Percentiles rank a stretch among this genome's conserved stretches.
phyloP scores from a whole-genome alignment of 1,140 invertebrate genomes.

The Drosophila funebris region DNA sequence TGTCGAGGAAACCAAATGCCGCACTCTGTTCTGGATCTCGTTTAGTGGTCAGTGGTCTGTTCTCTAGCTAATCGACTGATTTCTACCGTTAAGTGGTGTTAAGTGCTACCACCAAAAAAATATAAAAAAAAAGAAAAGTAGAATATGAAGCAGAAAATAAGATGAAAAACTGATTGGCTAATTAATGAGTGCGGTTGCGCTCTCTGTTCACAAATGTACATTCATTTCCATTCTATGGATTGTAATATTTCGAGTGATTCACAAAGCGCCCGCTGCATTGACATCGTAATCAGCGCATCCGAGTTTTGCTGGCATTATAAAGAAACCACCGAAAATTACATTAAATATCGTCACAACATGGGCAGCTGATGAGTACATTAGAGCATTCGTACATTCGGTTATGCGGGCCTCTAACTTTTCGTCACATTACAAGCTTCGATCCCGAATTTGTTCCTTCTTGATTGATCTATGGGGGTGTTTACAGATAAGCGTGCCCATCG shows the following conservation, averaged over 20 bases:
- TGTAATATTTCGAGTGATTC: conserved; percentile 34
- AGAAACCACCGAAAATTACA: conserved; percentile 35
- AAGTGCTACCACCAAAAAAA: conserved; percentile 46
- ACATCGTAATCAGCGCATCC: conserved; percentile 23
- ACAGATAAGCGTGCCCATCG: neutral
- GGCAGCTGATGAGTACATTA: conserved; percentile 58
- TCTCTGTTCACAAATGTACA: conserved; percentile 26
- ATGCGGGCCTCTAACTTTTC: conserved; percentile 58
- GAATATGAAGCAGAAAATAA: conserved; percentile 27
- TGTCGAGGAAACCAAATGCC: neutral
- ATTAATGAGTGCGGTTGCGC: conserved; percentile 32
- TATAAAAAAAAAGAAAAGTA: neutral
- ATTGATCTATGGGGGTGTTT: conserved; percentile 53
- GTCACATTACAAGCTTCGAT: conserved; percentile 38
- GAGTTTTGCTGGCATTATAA: conserved; percentile 65
- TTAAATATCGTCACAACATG: conserved; percentile 40
- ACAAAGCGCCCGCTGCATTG: conserved; percentile 30
- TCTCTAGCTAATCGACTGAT: conserved; percentile 51
- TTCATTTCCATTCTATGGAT: conserved; percentile 9
- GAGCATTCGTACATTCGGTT: conserved; percentile 12
- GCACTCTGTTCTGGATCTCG: neutral
- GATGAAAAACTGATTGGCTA: conserved; percentile 26
- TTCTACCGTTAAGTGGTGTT: conserved; percentile 69
- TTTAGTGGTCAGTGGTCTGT: conserved; percentile 21
- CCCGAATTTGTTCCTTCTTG: conserved; percentile 31